Evolutionary conservation across 2,797 vertebrate species (phyloP), one percentile per base, ranked within the genome.

Genomic region (Catamblyrhynchus diadema): DNA sequence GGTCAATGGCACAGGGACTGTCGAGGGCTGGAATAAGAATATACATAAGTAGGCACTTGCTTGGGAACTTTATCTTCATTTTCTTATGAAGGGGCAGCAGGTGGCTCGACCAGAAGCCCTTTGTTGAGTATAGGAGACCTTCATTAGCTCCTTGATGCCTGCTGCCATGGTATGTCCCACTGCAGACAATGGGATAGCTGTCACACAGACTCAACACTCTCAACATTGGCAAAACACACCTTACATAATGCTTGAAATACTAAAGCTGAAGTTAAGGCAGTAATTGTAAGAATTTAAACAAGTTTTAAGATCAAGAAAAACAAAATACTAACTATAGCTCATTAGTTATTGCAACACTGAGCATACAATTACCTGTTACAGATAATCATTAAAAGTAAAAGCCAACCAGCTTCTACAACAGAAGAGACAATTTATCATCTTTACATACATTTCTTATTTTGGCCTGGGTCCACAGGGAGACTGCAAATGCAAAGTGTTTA

Each of bases 1-100:
- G 4, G 12, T 21, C 53, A 93, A 78, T 44, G 75, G 65, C 91
- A 48, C 14, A 62, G 56, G 62, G 47, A 91, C 75, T 91, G 93
- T 62, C 1, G 0, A 84, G 37, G 23, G 53, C 42, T 67, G 50
- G 60, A 54, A 14, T 86, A 92, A 94, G 56, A 87, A 94, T 71
- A 94, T 28, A 95, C 4, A 0, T 45, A 94, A 95, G 83, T 17
- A 92, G 83, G 50, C 93, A 94, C 94, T 96, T 96, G 95, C 96
- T 95, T 96, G 92, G 88, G 64, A 94, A 71, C 71, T 95, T 96
- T 88, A 88, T 97, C 90, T 95, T 95, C 88, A 87, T 87, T 93
- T 91, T 93, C 90, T 85, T 95, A 93, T n/a, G 92, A 91, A 94
- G 90, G 88, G 90, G 74, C 71, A 95, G 93, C 87, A 89, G 71